Conservation (phyloP, 2,113 vertebrate genomes). For the Sialia sialis region DNA sequence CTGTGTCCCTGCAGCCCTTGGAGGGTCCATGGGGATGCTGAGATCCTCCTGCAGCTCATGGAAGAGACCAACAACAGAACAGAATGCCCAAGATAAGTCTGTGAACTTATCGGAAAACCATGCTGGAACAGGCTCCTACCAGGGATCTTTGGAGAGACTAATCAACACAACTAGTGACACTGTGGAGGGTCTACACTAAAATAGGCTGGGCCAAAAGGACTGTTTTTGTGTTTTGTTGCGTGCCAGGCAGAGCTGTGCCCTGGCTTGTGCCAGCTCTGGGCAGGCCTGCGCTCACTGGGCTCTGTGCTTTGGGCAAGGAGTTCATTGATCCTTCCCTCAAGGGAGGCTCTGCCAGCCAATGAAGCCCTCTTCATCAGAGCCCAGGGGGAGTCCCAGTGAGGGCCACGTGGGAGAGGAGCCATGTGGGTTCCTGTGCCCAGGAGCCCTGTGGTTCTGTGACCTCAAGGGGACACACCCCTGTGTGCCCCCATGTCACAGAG, state of each 20-base stretch:
- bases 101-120: background rate
- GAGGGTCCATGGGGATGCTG: accelerated
- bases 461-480: background rate
- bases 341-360: background rate
- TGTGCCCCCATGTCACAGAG: background rate
- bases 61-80: background rate
- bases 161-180: background rate
- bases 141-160: background rate
- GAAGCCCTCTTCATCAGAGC: background rate
- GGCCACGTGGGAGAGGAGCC: too few species aligned
- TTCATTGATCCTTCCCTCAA: too few species aligned
- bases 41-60: background rate
- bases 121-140: background rate
- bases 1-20: background rate
- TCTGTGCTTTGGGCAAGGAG: background rate
- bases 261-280: background rate
- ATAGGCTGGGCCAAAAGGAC: background rate
- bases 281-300: background rate
- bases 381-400: background rate
- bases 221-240: background rate
- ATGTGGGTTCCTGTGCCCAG: background rate
- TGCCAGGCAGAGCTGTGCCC: too few species aligned
- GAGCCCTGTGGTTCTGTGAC: background rate
- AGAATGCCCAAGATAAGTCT: background rate
- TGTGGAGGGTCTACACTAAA: background rate